phyloP scores from a whole-genome alignment of 1,140 invertebrate genomes.

The Lepidostoma basale region DNA sequence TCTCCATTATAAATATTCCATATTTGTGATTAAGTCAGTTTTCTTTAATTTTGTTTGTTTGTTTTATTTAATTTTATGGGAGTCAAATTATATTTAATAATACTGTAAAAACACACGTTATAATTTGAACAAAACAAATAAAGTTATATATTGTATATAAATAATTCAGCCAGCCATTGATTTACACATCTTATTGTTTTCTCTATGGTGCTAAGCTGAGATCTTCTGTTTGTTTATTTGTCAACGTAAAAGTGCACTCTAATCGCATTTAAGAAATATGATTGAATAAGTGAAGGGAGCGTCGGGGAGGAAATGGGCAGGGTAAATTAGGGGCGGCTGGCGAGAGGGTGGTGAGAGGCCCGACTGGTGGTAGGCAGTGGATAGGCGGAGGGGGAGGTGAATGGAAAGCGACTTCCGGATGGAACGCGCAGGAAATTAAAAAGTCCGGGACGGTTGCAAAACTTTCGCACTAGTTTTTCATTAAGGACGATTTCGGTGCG shows the following conservation, averaged over 20 bases:
- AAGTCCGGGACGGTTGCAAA: slow-evolving; percentile 34
- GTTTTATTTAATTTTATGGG: no score
- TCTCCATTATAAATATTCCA: no score
- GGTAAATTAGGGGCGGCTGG: slow-evolving; percentile 10
- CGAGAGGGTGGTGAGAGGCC: slow-evolving; percentile 1
- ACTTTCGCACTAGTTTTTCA: slow-evolving; percentile 43
- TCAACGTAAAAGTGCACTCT: background rate
- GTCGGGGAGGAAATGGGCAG: slow-evolving; percentile 45
- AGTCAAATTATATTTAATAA: no score
- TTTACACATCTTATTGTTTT: no score
- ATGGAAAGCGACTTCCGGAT: slow-evolving; percentile 38
- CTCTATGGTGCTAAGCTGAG: no score
- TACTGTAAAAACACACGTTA: no score
- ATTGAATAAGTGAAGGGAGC: slow-evolving; percentile 19
- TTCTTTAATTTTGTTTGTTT: no score
- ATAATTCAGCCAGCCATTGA: no score
- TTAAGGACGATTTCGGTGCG: slow-evolving; percentile 30
- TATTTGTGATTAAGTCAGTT: no score
- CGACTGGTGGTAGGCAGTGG: slow-evolving; percentile 4
- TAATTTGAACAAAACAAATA: no score
- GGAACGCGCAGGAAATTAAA: slow-evolving; percentile 43
- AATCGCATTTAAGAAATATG: slow-evolving; percentile 10
- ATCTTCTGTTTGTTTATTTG: no score
- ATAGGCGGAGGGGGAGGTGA: background rate
- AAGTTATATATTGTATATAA: no score